A percentile compares a stretch with the other conserved stretches of the same genome.
Evolutionary conservation across 2,888 invertebrate genomes (phyloP).

Genomic region (Hemithea aestivaria): DNA sequence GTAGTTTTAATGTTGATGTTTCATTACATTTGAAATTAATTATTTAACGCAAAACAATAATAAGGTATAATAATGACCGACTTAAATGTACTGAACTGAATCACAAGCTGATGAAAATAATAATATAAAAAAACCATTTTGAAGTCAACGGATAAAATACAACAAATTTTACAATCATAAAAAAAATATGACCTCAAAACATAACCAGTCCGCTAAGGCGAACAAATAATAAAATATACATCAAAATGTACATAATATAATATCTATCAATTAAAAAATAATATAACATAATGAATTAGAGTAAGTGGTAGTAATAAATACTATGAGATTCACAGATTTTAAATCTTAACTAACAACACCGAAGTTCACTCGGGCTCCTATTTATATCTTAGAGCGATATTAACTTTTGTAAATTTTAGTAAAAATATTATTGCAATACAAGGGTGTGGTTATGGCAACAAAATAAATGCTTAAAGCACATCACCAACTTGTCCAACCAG

Average conservation of each 20-base stretch:
- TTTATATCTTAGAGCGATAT: conserved; percentile 71
- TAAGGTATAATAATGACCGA: conserved; percentile 30
- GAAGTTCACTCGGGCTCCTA: conserved; percentile 66
- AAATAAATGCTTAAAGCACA: conserved; percentile 80
- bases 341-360: conserved; percentile 78
- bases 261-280: conserved; percentile 69
- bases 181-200: conserved; percentile 70
- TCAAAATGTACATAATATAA: conserved; percentile 79
- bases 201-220: conserved; percentile 66
- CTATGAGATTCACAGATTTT: conserved; percentile 79
- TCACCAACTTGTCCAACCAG: conserved; percentile 74
- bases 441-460: conserved; percentile 78
- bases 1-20: conserved; percentile 46
- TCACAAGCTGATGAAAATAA: conserved; percentile 60
- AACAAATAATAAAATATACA: conserved; percentile 78
- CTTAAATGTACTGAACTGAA: conserved; percentile 54
- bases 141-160: conserved; percentile 70
- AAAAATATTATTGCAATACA: conserved; percentile 78
- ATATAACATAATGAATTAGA: conserved; percentile 75
- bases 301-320: conserved; percentile 78
- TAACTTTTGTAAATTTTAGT: conserved; percentile 76
- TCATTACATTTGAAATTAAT: conserved; percentile 42
- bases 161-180: conserved; percentile 75
- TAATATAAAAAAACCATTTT: conserved; percentile 57
- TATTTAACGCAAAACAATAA: conserved; percentile 57